A percentile compares a stretch with the other conserved stretches of the same genome.
Conservation (phyloP, 2,888 invertebrate genomes). For the Dynastes maya region DNA sequence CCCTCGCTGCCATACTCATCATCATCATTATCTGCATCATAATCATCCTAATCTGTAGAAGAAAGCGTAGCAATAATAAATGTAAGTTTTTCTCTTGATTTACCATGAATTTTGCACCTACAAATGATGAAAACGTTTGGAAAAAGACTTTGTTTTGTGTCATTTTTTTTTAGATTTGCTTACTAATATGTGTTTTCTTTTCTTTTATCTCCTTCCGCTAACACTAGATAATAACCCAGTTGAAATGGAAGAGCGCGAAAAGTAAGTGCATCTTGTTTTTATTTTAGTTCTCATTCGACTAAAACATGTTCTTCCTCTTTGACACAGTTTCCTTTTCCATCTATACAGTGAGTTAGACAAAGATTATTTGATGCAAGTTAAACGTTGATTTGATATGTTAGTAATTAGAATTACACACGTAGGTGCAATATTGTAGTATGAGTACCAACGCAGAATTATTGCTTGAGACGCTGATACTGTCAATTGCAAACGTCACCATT, state of each 20-base stretch:
- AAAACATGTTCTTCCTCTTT: neutral
- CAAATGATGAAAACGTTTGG: neutral
- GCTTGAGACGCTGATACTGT: too few relatives aligned
- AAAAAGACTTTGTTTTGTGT: neutral
- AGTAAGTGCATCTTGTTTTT: conserved; percentile 77
- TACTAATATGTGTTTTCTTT: conserved; percentile 51
- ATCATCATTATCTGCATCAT: conserved; percentile 88
- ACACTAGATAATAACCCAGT: conserved; percentile 84
- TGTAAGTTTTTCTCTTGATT: conserved; percentile 76
- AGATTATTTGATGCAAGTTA: neutral
- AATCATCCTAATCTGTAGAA: conserved; percentile 88
- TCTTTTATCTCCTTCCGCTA: conserved; percentile 67
- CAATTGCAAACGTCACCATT: too few relatives aligned
- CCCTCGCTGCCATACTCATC: conserved; percentile 79
- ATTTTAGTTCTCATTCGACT: neutral
- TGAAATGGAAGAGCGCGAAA: conserved; percentile 88
- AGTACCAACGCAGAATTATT: too few relatives aligned
- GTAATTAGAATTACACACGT: too few relatives aligned
- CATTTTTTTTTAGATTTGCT: neutral
- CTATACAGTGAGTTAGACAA: neutral
- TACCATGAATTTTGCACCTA: conserved; percentile 6
- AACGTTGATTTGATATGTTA: too few relatives aligned
- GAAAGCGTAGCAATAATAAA: conserved; percentile 86
- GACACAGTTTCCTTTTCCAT: neutral
- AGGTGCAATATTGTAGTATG: too few relatives aligned